Base-by-base conservation (phyloP, 1,140 invertebrate species). In the Drosophila busckii region DNA sequence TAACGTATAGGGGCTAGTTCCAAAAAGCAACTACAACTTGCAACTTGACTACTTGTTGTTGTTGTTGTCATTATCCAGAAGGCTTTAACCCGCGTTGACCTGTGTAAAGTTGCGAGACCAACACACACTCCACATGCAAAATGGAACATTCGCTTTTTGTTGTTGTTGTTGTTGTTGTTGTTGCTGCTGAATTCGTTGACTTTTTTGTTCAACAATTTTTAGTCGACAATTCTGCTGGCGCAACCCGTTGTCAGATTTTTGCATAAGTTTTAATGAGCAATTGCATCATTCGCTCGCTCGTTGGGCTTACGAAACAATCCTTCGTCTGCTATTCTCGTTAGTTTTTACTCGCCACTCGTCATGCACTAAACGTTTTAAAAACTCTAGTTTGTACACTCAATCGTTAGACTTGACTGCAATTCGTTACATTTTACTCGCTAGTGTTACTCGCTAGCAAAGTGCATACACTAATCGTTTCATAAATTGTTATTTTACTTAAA, bases 61-160 rank as follows among this genome's bases (percentile, higher is more conserved):
- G 32, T 52, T 17, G 29, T 62, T 56, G 44, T 59, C 31, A 37
- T 53, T 53, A 59, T 59, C 59, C 59, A 55, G 37, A 38, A 41
- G 53, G 42, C 53, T 62, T 62, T 62, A 56, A 62, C 52, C 59
- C 59, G 41, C 31, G 59, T 42, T 56, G 59, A 62, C 59, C 59
- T 16, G 17, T 26, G 29, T 48, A 10, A 58, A 56, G 49, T 45
- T 58, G 59, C n/a, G n/a, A n/a, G n/a, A n/a, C n/a, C 26, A 38
- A 44, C 26, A 15, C 15, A 42, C n/a, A 42, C 23, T 22, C 5
- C 17, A 37, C 9, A 35, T 12, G 22, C 34, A 42, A 58, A 60
- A 60, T 54, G 56, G 48, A 53, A 60, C 40, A 54, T 40, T 60
- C 41, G 40, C 23, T 35, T 13, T 53, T 25, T 32, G 22, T 32